Conservation (phyloP, 2,113 vertebrate species). For the Riparia riparia region DNA sequence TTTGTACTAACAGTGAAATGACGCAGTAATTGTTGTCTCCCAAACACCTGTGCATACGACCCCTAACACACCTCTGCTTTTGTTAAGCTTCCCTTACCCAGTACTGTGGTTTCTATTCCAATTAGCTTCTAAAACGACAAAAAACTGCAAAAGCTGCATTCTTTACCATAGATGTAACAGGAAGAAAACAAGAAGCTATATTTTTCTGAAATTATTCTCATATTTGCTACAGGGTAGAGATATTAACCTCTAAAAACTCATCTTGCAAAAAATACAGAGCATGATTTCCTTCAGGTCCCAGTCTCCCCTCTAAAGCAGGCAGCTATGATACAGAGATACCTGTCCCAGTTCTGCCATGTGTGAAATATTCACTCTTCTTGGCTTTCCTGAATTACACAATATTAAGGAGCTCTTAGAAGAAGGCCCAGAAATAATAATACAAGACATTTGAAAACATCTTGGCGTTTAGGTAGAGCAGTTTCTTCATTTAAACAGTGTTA, state of each 20-base stretch:
- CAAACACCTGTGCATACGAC: rapidly evolving
- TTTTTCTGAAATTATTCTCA: not conserved
- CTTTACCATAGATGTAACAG: not conserved
- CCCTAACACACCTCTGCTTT: not conserved
- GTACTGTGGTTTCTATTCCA: not conserved
- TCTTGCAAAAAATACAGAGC: not conserved
- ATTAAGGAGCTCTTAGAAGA: not conserved
- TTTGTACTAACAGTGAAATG: not conserved
- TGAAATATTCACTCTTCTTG: not conserved
- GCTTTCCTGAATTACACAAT: not conserved
- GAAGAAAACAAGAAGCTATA: not conserved
- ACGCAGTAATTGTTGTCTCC: not conserved
- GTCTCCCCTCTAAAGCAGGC: not conserved
- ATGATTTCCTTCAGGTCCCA: not conserved
- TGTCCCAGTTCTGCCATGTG: not conserved
- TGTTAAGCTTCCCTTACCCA: not conserved
- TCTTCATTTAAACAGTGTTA: not conserved
- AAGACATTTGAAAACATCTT: not conserved
- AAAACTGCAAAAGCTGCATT: not conserved
- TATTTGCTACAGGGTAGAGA: not conserved
- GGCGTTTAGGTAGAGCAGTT: not conserved
- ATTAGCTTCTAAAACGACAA: not conserved
- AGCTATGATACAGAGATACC: not conserved
- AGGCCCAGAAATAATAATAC: not conserved
- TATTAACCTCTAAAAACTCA: not conserved